Base-by-base conservation (phyloP, 2,113 vertebrate genomes). In the Xenopus borealis region DNA sequence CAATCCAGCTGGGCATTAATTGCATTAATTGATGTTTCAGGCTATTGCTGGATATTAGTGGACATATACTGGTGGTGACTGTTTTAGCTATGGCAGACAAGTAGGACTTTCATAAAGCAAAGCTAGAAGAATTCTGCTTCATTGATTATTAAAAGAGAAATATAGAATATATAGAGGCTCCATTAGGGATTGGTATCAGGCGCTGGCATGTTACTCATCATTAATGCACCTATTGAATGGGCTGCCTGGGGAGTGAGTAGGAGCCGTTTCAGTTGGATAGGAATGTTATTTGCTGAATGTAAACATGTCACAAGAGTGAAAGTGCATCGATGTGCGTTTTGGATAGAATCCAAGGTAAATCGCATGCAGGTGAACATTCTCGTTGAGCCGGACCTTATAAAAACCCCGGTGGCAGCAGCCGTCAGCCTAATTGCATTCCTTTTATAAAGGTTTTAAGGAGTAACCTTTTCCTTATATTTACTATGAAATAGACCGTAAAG, bases 1-100 rank as follows among this genome's bases (percentile, higher is more conserved):
- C 57, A 12, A 66, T 40, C 65, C 58, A 7, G n/a, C 72, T 75
- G 57, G 8, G 45, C 61, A 45, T 6, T 68, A 68, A 67, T 75
- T 68, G 55, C 57, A 18, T 75, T 69, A 55, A n/a, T n/a, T 50
- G 55, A 11, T 65, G 18, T 19, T 14, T n/a, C 2, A 46, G 52
- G 14, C 59, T 19, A 59, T 66, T 13, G 65, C 40, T 19, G 14
- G 58, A 16, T 44, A 66, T 20, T 12, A 46, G 6, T 3, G 55
- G 30, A 16, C 16, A 58, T 7, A 46, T 61, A 62, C 61, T 53
- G 20, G 66, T 52, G 23, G 23, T 27, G 23, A 27, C 23, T 27
- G 23, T 27, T 27, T 27, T 27, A 27, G 23, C 23, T 27, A 27
- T 20, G 17, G 40, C 45, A 33, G 68, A 67, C 57, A 52, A 61